These are phyloP conservation scores for Gastrophysa polygoni DNA, from an alignment of 2,888 invertebrate species.

Conservation along the genomic window DNA sequence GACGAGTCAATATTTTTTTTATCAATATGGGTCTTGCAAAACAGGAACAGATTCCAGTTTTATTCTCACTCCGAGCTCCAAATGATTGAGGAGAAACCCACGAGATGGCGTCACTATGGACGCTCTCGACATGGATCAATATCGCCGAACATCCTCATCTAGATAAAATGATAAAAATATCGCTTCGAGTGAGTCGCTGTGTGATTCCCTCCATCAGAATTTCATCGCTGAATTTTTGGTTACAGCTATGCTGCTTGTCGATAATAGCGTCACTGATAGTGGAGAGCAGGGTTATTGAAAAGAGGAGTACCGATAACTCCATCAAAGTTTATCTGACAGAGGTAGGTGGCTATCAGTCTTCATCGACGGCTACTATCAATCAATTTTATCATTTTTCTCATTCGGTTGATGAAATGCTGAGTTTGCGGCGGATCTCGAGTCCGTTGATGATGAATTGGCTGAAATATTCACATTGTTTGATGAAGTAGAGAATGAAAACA, in stretches of 20 bases:
- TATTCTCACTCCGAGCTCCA: no score
- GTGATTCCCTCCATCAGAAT: conserved; percentile 4
- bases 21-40: no score
- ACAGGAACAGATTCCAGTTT: no score
- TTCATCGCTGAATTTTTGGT: neutral
- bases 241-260: conserved; percentile 27
- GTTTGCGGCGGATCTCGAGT: no score
- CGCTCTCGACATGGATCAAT: conserved; percentile 2
- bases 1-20: no score
- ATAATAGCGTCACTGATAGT: conserved; percentile 14
- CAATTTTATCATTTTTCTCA: no score
- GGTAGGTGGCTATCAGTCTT: conserved; percentile 59
- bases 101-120: conserved; percentile 3
- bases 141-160: neutral
- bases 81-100: no score
- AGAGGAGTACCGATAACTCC: conserved; percentile 81
- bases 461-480: no score
- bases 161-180: conserved; percentile 38
- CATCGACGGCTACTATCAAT: neutral
- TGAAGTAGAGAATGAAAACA: no score
- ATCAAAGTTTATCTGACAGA: conserved; percentile 83
- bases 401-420: no score
- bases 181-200: conserved; percentile 39
- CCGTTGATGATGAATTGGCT: no score
- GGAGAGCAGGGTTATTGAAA: conserved; percentile 43